Base-by-base conservation (phyloP, 2,888 invertebrate genomes). In the Tipula confusa region DNA sequence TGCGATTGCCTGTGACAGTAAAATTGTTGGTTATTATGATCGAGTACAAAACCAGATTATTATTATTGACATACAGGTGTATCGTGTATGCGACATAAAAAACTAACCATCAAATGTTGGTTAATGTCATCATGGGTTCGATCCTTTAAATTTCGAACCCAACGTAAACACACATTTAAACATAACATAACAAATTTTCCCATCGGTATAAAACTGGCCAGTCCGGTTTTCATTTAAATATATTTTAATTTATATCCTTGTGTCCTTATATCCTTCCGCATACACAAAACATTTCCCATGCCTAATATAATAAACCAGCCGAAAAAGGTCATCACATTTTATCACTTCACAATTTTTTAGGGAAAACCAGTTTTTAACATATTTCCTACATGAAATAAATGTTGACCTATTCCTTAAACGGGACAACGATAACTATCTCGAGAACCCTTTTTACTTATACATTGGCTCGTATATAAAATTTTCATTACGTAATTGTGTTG, bases 131-230 rank as follows among this genome's bases (percentile, higher is more conserved):
- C n/a, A n/a, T n/a, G n/a, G n/a, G n/a, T n/a, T 7, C 31, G 4
- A 31, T 7, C 31, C 7, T 31, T 31, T 3, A 31, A 31, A 31
- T 31, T 31, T 31, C 7, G 3, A 31, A 38, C 38, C 38, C 9
- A 13, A 38, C 38, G 1, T 38, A 13, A 38, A 3, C 48, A 48
- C 5, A 11, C 1, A 18, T 79, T 79, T 18, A 18, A 24, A 64
- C 64, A 64, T 15, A 29, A 5, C 13, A 29, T 13, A 80, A 29
- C 7, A 29, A 29, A 7, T 13, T 28, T 83, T 86, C 86, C 86
- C 85, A 86, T 86, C 86, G 86, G 82, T 64, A 24, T 24, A 86
- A 86, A 86, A 86, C 85, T 86, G 84, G 85, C 86, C 86, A 85
- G 86, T 86, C 86, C 86, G 85, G 86, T 86, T 86, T 86, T 85